Evolutionary conservation across 2,797 vertebrate genomes (phyloP).

Genomic region (Poeciliopsis gracilis): DNA sequence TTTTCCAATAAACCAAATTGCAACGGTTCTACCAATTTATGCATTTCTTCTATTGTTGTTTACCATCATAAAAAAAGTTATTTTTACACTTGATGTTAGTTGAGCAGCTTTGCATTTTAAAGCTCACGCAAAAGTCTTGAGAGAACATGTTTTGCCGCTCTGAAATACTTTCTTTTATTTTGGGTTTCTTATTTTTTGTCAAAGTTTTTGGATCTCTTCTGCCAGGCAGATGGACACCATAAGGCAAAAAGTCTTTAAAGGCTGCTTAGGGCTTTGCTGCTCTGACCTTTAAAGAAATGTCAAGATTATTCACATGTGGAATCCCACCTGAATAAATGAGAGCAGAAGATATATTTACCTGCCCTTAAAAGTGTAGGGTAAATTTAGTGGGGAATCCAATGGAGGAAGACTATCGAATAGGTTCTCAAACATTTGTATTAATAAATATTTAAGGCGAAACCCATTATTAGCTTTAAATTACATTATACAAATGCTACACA

Average conservation of each 20-base stretch:
- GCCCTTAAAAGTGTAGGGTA: constrained; percentile 29
- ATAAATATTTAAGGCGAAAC: background rate
- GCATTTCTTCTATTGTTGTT: constrained; percentile 26
- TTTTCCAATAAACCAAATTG: constrained; percentile 12
- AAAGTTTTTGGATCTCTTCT: constrained; percentile 26
- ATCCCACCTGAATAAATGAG: constrained; percentile 36
- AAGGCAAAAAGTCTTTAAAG: constrained; percentile 31
- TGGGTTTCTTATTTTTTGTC: background rate
- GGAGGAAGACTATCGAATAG: background rate
- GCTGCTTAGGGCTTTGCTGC: constrained; percentile 25
- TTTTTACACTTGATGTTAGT: constrained; percentile 28
- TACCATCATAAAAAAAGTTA: constrained; percentile 20
- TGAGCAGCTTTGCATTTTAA: constrained; percentile 21
- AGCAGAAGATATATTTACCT: constrained; percentile 21
- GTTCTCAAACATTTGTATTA: background rate
- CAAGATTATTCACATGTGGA: constrained; percentile 46
- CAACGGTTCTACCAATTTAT: constrained; percentile 15
- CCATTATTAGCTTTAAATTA: background rate
- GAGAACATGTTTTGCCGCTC: background rate
- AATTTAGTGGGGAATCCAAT: background rate
- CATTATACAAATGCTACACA: background rate
- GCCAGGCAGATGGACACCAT: constrained; percentile 32
- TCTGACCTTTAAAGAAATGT: constrained; percentile 47
- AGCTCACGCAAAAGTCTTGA: constrained; percentile 1
- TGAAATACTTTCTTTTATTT: background rate